Percentiles rank a stretch among this genome's conserved stretches.
Conservation (phyloP, 2,888 invertebrate genomes). For the Pseudolycoriella hygida region DNA sequence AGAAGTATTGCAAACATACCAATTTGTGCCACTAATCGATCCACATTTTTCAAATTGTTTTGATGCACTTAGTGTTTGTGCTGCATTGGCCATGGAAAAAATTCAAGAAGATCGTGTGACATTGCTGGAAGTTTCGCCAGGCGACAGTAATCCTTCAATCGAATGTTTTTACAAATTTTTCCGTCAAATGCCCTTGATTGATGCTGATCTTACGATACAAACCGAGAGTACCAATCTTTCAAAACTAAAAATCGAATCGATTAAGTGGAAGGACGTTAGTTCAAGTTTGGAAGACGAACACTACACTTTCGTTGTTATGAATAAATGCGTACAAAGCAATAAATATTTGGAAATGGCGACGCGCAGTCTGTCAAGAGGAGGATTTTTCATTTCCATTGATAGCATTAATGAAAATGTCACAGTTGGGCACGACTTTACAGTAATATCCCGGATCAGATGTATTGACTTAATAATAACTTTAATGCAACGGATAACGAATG, state of each 20-base stretch:
- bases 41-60: too few species aligned
- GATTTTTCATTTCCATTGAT: conserved; percentile 43
- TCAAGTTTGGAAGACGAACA: too few species aligned
- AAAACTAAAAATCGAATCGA: too few species aligned
- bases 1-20: conserved; percentile 59
- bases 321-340: conserved; percentile 11
- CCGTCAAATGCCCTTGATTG: conserved; percentile 7
- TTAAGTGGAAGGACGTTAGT: too few species aligned
- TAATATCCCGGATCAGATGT: conserved; percentile 19
- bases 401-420: conserved; percentile 29
- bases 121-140: too few species aligned
- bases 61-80: too few species aligned
- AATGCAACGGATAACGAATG: conserved; percentile 16
- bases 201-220: too few species aligned
- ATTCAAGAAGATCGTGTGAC: too few species aligned
- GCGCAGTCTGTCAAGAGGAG: conserved; percentile 35
- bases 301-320: too few species aligned
- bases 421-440: conserved; percentile 17
- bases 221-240: too few species aligned
- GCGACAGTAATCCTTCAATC: conserved; percentile 37
- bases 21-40: conserved; percentile 38
- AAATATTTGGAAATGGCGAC: conserved; percentile 29
- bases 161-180: conserved; percentile 28
- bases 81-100: too few species aligned
- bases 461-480: conserved; percentile 20